Percentiles rank a stretch among this genome's conserved stretches.
Evolutionary conservation across 2,113 vertebrate species (phyloP).

Genomic region (Cepphus grylle): DNA sequence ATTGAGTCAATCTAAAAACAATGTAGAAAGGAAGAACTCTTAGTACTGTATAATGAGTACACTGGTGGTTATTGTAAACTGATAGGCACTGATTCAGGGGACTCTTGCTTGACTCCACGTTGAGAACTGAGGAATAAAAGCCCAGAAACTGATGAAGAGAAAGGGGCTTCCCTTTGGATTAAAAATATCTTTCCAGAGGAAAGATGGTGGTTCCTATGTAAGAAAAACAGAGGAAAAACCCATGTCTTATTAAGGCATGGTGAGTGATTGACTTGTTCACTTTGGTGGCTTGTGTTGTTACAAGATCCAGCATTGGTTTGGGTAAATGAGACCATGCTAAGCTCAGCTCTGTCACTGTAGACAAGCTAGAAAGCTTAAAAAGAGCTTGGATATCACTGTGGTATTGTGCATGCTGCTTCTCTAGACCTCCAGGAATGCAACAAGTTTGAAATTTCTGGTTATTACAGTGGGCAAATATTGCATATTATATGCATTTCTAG

Average conservation of each 20-base stretch:
- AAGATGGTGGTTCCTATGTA: not conserved
- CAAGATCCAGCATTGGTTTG: not conserved
- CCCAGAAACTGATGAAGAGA: not conserved
- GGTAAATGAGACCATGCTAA: not conserved
- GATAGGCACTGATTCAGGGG: not conserved
- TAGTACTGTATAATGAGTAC: not conserved
- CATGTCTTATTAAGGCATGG: accelerated
- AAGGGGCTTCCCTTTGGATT: not conserved
- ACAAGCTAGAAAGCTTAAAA: not conserved
- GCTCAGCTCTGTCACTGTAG: not conserved
- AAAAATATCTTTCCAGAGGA: not conserved
- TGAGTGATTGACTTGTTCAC: not conserved
- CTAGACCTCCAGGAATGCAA: not conserved
- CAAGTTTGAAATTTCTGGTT: not conserved
- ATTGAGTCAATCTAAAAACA: not conserved
- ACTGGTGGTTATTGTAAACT: not conserved
- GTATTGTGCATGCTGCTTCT: not conserved
- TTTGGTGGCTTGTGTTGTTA: not conserved
- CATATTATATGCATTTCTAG: not conserved
- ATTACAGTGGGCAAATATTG: not conserved
- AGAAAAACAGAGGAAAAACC: not conserved
- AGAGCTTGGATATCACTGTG: not conserved
- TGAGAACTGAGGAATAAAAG: not conserved
- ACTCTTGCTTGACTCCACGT: not conserved
- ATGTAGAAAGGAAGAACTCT: not conserved